Percentiles rank a stretch among this genome's conserved stretches.
Evolutionary conservation across 1,140 invertebrate species (phyloP).

Genomic region (Triops cancriformis): DNA sequence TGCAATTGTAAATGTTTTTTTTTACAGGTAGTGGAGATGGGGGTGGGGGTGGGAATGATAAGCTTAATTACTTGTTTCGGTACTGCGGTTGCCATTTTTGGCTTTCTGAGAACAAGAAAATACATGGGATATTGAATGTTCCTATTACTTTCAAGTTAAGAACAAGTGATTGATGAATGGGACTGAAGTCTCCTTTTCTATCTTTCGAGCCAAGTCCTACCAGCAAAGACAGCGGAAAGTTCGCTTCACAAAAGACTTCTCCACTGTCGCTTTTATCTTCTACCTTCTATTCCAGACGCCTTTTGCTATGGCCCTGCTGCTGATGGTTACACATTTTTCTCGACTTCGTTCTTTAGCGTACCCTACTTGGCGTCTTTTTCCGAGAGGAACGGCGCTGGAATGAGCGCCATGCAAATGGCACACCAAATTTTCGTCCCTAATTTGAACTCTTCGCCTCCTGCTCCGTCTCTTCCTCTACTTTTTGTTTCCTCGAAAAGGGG

Average conservation of each 20-base stretch:
- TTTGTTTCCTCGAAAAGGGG: too few species aligned
- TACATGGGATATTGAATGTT: neutral
- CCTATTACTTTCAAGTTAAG: neutral
- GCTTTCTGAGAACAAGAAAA: neutral
- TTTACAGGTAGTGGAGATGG: too few species aligned
- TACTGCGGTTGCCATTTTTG: neutral
- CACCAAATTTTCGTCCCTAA: neutral
- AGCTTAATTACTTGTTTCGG: neutral
- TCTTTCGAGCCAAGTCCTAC: neutral
- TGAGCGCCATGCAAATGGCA: slow-evolving; percentile 3
- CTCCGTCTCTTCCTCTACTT: neutral
- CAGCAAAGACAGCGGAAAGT: neutral
- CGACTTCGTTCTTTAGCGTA: neutral
- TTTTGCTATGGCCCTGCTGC: neutral
- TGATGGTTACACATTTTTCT: slow-evolving; percentile 7
- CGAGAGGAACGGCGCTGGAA: neutral
- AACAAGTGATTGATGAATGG: neutral
- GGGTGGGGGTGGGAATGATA: neutral
- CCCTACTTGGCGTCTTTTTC: neutral
- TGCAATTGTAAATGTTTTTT: too few species aligned
- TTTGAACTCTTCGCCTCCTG: neutral
- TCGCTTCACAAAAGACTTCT: neutral
- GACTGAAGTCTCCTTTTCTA: neutral
- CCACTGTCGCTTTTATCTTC: neutral
- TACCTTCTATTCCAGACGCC: neutral